phyloP scores from a whole-genome alignment of 2,797 vertebrate genomes.

The Anguilla marmorata region DNA sequence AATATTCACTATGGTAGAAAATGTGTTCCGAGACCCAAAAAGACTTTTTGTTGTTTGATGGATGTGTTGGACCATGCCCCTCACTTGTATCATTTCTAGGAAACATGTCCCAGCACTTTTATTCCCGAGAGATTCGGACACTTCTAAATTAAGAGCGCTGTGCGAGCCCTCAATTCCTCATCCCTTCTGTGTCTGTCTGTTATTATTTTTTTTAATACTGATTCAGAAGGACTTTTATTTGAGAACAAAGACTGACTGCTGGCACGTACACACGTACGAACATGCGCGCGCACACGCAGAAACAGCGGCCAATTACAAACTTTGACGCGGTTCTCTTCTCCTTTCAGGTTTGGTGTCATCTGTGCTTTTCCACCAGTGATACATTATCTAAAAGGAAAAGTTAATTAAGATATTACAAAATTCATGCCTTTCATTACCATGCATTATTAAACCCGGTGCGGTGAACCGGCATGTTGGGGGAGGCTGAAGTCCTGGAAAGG shows the following conservation, averaged over 20 bases:
- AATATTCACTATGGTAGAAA: neutral
- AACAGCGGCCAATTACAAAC: neutral
- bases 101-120: neutral
- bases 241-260: neutral
- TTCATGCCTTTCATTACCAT: conserved; percentile 26
- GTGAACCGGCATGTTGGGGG: neutral
- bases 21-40: neutral
- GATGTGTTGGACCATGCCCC: neutral
- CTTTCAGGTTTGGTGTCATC: neutral
- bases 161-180: neutral
- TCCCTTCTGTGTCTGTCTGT: neutral
- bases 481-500: neutral
- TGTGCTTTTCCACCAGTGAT: neutral
- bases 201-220: neutral
- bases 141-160: neutral
- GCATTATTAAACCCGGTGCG: neutral
- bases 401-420: conserved; percentile 19
- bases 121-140: neutral
- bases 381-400: neutral
- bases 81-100: neutral
- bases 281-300: neutral
- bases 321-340: conserved; percentile 8
- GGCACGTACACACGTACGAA: neutral
- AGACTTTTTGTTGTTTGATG: neutral
- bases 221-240: neutral